Evolutionary conservation across 2,888 invertebrate genomes (phyloP).

Genomic region (Cryptus viduatorius): DNA sequence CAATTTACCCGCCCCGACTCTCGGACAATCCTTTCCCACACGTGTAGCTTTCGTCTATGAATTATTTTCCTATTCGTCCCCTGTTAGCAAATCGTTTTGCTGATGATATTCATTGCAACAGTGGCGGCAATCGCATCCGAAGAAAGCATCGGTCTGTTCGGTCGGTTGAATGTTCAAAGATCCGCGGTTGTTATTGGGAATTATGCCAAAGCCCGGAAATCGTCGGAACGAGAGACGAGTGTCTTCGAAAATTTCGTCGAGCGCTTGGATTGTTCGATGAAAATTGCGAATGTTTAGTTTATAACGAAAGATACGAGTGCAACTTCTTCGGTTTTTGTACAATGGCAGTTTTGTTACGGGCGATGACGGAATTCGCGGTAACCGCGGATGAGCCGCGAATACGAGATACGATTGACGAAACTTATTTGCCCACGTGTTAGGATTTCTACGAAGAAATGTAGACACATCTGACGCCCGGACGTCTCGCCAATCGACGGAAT

Average conservation of each 20-base stretch:
- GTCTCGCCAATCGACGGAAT: constrained; percentile 66
- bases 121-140: constrained; percentile 12
- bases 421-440: neutral
- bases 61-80: neutral
- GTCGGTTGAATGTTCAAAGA: constrained; percentile 4
- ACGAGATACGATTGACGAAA: neutral
- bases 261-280: constrained; percentile 43
- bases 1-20: constrained; percentile 18
- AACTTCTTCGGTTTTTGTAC: neutral
- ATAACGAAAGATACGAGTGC: constrained; percentile 8
- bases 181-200: constrained; percentile 46
- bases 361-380: neutral
- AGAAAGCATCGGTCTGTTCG: constrained; percentile 26
- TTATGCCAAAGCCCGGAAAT: constrained; percentile 44
- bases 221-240: constrained; percentile 25
- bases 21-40: constrained; percentile 27
- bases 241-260: constrained; percentile 26
- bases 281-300: constrained; percentile 24
- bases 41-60: neutral
- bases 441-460: neutral
- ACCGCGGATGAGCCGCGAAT: neutral
- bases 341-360: neutral
- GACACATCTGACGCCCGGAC: constrained; percentile 47
- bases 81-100: neutral
- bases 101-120: constrained; percentile 22